Evolutionary conservation across 2,113 vertebrate genomes (phyloP), one percentile per base, ranked within the genome.

Genomic region (Cololabis saira): DNA sequence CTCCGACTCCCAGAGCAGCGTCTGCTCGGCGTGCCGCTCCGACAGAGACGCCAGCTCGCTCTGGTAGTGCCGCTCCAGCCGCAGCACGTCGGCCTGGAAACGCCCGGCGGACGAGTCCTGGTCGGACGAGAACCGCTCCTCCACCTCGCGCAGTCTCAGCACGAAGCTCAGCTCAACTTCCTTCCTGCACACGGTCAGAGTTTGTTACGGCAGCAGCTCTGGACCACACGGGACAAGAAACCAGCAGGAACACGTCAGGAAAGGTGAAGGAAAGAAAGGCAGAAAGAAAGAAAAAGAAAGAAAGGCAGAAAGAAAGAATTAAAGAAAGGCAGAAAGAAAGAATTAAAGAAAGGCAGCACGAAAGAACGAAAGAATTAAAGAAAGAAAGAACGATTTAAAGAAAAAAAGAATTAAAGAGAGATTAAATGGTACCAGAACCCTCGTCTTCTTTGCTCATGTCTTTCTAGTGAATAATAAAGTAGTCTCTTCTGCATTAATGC

Each of bases 141-240:
- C 95, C 63, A 93, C 87, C 27, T 92, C 86, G 74, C 81, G 90
- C 65, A 94, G 88, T 93, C 93, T 95, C 90, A 94, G 94, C 56
- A 87, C 89, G 94, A 86, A 97, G 87, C 94, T 94, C 85, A 72
- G 90, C 91, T 95, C 92, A 76, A 96, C 81, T 84, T 94, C 94
- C 87, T 70, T 89, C 96, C 97, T 99, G 96, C 78, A 94, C 85
- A 70, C 76, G 87, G 92, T 94, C 92, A 89, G 60, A 41, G 24
- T 71, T 7, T 49, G 64, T 90, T 82, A 90, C 50, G 60, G 43
- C 67, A 75, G 68, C 57, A 63, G 37, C 19, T 22, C 27, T 44
- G 0, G 40, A 52, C 41, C 5, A 9, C 10, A 37, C 6, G n/a
- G n/a, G n/a, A n/a, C n/a, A n/a, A n/a, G n/a, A n/a, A n/a, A n/a